A percentile compares a stretch with the other conserved stretches of the same genome.
Evolutionary conservation across 2,113 vertebrate species (phyloP).

Genomic region (Cyanoderma ruficeps): DNA sequence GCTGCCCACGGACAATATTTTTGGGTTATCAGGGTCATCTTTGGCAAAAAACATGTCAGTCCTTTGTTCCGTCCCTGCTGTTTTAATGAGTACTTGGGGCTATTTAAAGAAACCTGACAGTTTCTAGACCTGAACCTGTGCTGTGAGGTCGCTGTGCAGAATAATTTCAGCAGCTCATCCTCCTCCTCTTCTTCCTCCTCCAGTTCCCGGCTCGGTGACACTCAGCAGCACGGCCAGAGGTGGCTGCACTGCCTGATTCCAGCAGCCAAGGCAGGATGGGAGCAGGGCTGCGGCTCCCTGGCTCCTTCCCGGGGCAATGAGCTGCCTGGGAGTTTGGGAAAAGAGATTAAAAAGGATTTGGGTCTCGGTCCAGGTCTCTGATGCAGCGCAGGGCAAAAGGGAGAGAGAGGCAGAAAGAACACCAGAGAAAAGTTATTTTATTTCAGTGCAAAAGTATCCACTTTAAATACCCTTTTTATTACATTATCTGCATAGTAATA

Average conservation of each 20-base stretch:
- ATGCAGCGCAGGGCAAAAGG: slow-evolving; percentile 1
- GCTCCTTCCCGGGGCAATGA: too few species aligned
- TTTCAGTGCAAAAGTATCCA: slow-evolving; percentile 74
- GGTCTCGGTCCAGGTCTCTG: neutral
- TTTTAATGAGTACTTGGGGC: neutral
- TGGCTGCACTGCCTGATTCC: accelerated
- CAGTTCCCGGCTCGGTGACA: accelerated
- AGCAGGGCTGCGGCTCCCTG: neutral
- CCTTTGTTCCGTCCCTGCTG: neutral
- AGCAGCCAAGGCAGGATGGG: accelerated
- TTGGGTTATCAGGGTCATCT: neutral
- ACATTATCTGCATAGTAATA: slow-evolving; percentile 82
- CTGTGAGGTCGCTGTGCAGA: neutral
- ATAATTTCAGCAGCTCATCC: neutral
- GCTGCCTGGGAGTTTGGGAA: neutral
- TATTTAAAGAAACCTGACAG: neutral
- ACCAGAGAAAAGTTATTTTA: slow-evolving; percentile 59
- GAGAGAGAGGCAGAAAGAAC: neutral
- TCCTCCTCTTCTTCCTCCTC: neutral
- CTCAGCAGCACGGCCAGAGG: neutral
- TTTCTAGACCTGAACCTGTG: neutral
- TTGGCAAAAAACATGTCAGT: neutral
- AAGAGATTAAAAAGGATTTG: neutral
- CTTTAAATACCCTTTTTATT: slow-evolving; percentile 86
- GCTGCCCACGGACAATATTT: neutral